Base-by-base conservation (phyloP, 1,140 invertebrate species). In the Cherax quadricarinatus region DNA sequence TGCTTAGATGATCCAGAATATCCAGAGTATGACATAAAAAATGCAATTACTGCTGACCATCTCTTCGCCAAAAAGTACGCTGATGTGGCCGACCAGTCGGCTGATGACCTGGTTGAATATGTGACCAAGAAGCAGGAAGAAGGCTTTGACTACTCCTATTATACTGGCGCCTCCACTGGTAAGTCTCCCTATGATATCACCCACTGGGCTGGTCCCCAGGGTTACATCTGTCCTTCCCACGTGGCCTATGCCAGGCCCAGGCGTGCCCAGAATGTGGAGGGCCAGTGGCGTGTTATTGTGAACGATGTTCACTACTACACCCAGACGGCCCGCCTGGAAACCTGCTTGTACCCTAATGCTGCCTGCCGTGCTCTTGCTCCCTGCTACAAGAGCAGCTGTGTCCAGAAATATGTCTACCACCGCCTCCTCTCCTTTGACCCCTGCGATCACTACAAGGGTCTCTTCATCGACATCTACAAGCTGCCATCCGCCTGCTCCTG, bases 381-480 rank as follows among this genome's bases (percentile, higher is more conserved):
- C 60, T 94, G 94, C 92, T 94, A 93, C 83, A 84, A 94, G 78
- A 94, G 91, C 62, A 90, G 93, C 60, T 94, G 94, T 85, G 93
- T 92, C 49, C 94, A 94, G 90, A 94, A 94, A 93, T 94, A 92
- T 53, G 93, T 94, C 80, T 94, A 94, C 93, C 94, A 94, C 73
- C 93, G 94, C 62, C 94, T 94, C 82, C 89, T 94, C 9, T 94
- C 94, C 75, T 94, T 73, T 80, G 94, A 94, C 92, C 94, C 94
- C 24, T 94, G 94, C 75, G 94, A 94, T 80, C 73, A 92, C 57
- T 93, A 94, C 94, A 94, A 91, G 84, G 94, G 94, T 51, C 91
- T 94, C 80, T 94, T 94, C 91, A 94, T 94, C 88, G 94, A 94
- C 88, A 94, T 93, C 78, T 94, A 93, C 94, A 94, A 94, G 70